A percentile compares a stretch with the other conserved stretches of the same genome.
These are phyloP conservation scores for Pedetes capensis DNA, from an alignment of 2,113 vertebrate species.

Conservation along the genomic window DNA sequence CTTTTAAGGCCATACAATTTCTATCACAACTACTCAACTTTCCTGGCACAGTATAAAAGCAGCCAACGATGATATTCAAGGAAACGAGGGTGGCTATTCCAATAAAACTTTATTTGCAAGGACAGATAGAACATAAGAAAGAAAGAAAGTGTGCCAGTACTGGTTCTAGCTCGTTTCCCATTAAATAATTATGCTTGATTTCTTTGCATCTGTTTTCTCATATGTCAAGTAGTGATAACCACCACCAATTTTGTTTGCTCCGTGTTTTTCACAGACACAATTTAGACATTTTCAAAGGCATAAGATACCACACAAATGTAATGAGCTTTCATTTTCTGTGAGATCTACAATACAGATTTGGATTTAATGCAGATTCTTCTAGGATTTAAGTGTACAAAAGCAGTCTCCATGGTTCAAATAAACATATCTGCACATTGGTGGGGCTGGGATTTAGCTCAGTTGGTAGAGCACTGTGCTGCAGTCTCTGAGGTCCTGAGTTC, in stretches of 20 bases:
- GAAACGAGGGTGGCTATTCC: neutral
- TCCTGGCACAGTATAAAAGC: neutral
- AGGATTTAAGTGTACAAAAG: neutral
- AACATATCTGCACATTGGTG: neutral
- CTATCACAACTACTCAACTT: neutral
- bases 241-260: neutral
- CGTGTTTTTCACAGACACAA: neutral
- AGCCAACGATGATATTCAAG: neutral
- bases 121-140: neutral
- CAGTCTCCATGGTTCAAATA: neutral
- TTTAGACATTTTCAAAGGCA: neutral
- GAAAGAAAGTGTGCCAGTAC: neutral
- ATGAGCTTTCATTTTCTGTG: neutral
- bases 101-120: neutral
- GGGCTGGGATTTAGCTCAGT: too few relatives aligned
- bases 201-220: constrained; percentile 8
- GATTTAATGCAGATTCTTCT: neutral
- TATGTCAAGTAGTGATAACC: neutral
- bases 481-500: too few relatives aligned
- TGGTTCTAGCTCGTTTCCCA: neutral
- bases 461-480: too few relatives aligned
- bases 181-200: neutral
- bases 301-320: neutral
- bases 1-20: neutral
- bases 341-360: neutral